Percentiles rank a stretch among this genome's conserved stretches.
phyloP scores from a whole-genome alignment of 2,888 invertebrate genomes.

The Troglohyphantes excavatus region DNA sequence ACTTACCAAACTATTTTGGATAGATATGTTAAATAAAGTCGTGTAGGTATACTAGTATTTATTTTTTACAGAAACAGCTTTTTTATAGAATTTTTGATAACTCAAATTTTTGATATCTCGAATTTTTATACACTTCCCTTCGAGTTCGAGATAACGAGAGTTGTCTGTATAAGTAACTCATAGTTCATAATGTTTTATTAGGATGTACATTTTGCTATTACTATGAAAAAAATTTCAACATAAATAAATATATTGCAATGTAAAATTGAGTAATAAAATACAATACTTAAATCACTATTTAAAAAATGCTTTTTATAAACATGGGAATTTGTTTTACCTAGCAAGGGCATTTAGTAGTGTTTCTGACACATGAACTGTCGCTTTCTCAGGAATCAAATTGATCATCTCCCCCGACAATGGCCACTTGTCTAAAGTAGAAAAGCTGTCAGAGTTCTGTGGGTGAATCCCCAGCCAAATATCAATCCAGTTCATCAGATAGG shows the following conservation, averaged over 20 bases:
- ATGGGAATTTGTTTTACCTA: constrained; percentile 18
- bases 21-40: too few species aligned
- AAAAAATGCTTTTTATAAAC: not conserved
- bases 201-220: too few species aligned
- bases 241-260: not conserved
- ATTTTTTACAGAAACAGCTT: too few species aligned
- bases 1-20: too few species aligned
- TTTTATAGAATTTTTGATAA: too few species aligned
- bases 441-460: constrained; percentile 29
- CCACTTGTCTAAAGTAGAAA: constrained; percentile 47
- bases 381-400: constrained; percentile 44
- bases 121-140: too few species aligned
- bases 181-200: too few species aligned
- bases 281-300: too few species aligned
- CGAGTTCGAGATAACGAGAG: too few species aligned
- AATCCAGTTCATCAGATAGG: constrained; percentile 65
- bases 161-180: too few species aligned
- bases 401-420: constrained; percentile 64
- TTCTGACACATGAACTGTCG: constrained; percentile 54
- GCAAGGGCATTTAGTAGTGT: constrained; percentile 59
- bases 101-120: too few species aligned
- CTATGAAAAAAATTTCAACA: not conserved
- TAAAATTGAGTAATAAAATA: not conserved
- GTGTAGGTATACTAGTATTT: too few species aligned
- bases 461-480: constrained; percentile 50